phyloP scores from a whole-genome alignment of 1,140 invertebrate species.

The Sycobia sp. region DNA sequence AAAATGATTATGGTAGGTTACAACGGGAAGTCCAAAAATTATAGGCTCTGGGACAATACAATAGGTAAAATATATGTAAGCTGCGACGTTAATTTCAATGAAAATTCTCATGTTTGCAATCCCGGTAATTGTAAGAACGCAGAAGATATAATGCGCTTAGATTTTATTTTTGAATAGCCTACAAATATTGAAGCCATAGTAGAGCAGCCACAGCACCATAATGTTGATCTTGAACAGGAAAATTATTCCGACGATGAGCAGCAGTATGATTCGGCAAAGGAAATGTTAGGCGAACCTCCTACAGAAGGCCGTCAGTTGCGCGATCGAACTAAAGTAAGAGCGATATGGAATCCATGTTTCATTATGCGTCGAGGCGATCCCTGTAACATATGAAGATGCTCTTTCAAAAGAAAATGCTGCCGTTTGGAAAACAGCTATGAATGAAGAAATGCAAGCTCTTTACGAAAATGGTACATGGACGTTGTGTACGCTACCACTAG shows the following conservation, averaged over 20 bases:
- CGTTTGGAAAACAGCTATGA: constrained; percentile 50
- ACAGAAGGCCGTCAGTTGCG: background rate
- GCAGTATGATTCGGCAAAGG: too few species aligned
- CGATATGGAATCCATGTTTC: background rate
- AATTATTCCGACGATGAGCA: too few species aligned
- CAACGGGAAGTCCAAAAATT: background rate
- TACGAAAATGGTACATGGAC: too few species aligned
- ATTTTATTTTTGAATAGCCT: too few species aligned
- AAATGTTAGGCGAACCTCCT: background rate
- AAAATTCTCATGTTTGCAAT: too few species aligned
- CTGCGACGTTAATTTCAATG: background rate
- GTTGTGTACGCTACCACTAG: constrained; percentile 9
- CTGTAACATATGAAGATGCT: too few species aligned
- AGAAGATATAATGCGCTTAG: background rate
- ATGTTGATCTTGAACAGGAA: too few species aligned
- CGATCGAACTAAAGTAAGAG: too few species aligned
- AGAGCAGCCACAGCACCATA: too few species aligned
- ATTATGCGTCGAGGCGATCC: background rate
- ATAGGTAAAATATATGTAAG: background rate
- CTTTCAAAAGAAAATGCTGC: constrained; percentile 14
- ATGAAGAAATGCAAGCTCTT: constrained; percentile 44
- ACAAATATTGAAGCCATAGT: too few species aligned
- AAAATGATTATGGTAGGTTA: background rate
- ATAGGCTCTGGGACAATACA: background rate
- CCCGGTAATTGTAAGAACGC: background rate